phyloP scores from a whole-genome alignment of 35 echinoderm and acorn worm species.

The Anneissia japonica region DNA sequence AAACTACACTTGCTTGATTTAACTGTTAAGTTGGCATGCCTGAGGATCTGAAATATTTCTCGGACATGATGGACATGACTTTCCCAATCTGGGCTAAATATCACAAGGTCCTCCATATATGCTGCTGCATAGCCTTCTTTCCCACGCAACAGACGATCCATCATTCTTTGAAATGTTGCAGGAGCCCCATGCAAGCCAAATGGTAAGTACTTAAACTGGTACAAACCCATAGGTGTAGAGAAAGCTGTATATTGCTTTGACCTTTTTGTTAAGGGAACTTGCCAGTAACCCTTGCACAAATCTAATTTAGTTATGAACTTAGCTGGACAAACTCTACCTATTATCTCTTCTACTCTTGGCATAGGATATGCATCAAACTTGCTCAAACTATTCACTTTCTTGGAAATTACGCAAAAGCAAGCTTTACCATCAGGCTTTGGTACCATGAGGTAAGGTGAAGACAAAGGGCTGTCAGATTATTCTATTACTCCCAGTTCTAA shows the following conservation, averaged over 20 bases:
- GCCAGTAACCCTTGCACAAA: slow-evolving; percentile 19
- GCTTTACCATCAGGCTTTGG: background rate
- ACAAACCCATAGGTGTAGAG: too few relatives aligned
- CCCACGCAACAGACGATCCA: background rate
- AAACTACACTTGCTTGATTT: slow-evolving; percentile 44
- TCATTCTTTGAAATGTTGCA: background rate
- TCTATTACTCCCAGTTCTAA: background rate
- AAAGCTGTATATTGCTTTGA: too few relatives aligned
- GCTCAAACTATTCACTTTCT: too few relatives aligned
- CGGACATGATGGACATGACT: slow-evolving; percentile 25
- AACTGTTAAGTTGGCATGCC: slow-evolving; percentile 26
- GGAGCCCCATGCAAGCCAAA: too few relatives aligned
- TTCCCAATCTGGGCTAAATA: slow-evolving; percentile 23
- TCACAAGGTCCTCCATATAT: slow-evolving; percentile 40
- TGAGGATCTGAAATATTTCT: slow-evolving; percentile 3
- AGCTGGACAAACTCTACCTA: background rate
- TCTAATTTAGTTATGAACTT: slow-evolving; percentile 30
- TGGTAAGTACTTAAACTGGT: too few relatives aligned
- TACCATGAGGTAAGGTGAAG: background rate
- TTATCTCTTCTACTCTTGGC: too few relatives aligned
- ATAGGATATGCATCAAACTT: too few relatives aligned
- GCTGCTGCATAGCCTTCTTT: background rate
- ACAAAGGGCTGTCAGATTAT: slow-evolving; percentile 1
- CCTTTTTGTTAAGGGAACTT: too few relatives aligned
- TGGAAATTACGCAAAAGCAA: slow-evolving; percentile 4